These are phyloP conservation scores for Phymorhynchus buccinoides DNA, from an alignment of 1,140 invertebrate genomes.

Conservation along the genomic window DNA sequence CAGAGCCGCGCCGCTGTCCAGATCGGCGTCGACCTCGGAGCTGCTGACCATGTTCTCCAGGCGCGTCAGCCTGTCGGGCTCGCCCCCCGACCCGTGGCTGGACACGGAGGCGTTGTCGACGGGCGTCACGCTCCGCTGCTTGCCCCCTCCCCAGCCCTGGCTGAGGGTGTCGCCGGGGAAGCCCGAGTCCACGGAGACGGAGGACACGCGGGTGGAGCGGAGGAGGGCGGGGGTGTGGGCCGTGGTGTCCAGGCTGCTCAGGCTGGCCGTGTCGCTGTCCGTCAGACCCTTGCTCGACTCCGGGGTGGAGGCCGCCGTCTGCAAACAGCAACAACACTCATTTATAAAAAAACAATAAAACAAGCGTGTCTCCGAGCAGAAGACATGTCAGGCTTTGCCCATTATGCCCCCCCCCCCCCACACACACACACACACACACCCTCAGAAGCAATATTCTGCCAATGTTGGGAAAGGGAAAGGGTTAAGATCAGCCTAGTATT, in stretches of 20 bases:
- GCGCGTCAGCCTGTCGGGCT: conserved; percentile 42
- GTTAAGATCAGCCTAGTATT: no score
- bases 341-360: not conserved
- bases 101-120: conserved; percentile 40
- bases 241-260: conserved; percentile 40
- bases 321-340: not conserved
- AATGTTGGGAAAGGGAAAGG: no score
- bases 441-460: no score
- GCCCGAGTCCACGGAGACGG: conserved; percentile 45
- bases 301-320: conserved; percentile 34
- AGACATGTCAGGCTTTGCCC: no score
- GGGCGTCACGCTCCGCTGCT: conserved; percentile 40
- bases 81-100: conserved; percentile 41
- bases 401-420: no score
- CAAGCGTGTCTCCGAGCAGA: no score
- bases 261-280: conserved; percentile 50
- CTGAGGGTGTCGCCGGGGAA: conserved; percentile 22
- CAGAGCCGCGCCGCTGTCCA: conserved; percentile 43
- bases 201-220: conserved; percentile 20
- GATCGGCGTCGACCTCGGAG: conserved; percentile 40
- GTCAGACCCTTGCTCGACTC: conserved; percentile 37
- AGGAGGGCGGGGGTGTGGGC: conserved; percentile 29
- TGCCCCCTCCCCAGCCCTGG: not conserved
- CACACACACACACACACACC: no score
- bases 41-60: conserved; percentile 42